Evolutionary conservation across 2,888 invertebrate genomes (phyloP).

Genomic region (Eurois occulta): DNA sequence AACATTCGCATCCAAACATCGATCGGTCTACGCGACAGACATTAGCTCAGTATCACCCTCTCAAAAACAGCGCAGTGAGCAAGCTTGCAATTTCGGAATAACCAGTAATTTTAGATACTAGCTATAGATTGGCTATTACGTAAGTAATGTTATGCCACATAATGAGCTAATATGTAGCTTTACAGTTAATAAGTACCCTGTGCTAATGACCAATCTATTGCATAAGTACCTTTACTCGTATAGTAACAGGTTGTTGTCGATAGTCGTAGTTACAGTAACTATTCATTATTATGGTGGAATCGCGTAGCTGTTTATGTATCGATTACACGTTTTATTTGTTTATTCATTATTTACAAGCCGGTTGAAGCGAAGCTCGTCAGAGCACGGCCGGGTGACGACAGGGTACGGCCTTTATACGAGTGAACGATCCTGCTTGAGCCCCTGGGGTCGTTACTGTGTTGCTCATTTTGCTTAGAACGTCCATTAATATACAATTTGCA

Average conservation of each 20-base stretch:
- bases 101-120: conserved; percentile 16
- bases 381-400: conserved; percentile 14
- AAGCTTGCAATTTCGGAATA: conserved; percentile 11
- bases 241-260: conserved; percentile 24
- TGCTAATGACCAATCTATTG: conserved; percentile 32
- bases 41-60: conserved; percentile 27
- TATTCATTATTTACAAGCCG: conserved; percentile 37
- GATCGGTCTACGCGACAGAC: conserved; percentile 53
- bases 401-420: conserved; percentile 34
- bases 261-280: conserved; percentile 9
- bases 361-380: conserved; percentile 32
- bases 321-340: conserved; percentile 36
- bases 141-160: conserved; percentile 25
- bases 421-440: conserved; percentile 22
- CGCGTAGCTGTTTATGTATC: conserved; percentile 17
- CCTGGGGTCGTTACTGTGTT: conserved; percentile 19
- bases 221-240: conserved; percentile 16
- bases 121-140: conserved; percentile 10
- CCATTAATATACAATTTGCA: conserved; percentile 3
- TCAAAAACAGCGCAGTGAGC: conserved; percentile 28
- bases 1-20: conserved; percentile 48
- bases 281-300: conserved; percentile 34
- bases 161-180: conserved; percentile 22
- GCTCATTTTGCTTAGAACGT: conserved; percentile 24
- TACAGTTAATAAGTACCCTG: not conserved